Percentiles rank a stretch among this genome's conserved stretches.
Conservation (phyloP, 2,113 vertebrate genomes). For the Mobula hypostoma region DNA sequence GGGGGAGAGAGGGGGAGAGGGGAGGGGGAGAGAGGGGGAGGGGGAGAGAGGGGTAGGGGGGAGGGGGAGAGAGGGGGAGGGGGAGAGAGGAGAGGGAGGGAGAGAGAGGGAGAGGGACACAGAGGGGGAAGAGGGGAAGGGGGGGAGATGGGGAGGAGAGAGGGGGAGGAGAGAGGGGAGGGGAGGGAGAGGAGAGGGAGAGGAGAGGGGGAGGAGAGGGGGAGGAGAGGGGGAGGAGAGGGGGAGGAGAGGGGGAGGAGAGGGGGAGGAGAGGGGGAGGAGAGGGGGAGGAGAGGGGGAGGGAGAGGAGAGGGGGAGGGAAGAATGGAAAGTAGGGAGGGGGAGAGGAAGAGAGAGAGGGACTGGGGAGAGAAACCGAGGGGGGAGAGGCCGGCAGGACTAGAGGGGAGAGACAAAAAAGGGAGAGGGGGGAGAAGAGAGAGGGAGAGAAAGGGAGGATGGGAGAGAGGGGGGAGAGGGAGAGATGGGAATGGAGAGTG, state of each 20-base stretch:
- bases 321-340: not conserved
- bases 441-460: no score
- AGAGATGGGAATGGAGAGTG: no score
- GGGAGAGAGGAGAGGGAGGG: not conserved
- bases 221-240: no score
- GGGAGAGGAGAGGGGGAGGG: not conserved
- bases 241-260: not conserved
- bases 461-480: no score
- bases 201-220: no score
- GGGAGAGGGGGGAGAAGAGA: no score
- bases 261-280: no score
- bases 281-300: not conserved
- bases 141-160: no score
- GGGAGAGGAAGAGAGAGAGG: not conserved
- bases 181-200: no score
- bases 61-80: not conserved
- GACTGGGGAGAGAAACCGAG: not conserved
- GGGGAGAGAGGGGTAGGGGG: no score
- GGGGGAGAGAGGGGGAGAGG: not conserved
- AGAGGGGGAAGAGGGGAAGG: not conserved
- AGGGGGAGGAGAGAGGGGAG: accelerated
- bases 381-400: not conserved
- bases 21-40: not conserved
- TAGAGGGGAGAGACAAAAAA: not conserved
- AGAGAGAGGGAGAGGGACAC: not conserved